Evolutionary conservation across 1,140 invertebrate species (phyloP).

Genomic region (Pomacea maculata): DNA sequence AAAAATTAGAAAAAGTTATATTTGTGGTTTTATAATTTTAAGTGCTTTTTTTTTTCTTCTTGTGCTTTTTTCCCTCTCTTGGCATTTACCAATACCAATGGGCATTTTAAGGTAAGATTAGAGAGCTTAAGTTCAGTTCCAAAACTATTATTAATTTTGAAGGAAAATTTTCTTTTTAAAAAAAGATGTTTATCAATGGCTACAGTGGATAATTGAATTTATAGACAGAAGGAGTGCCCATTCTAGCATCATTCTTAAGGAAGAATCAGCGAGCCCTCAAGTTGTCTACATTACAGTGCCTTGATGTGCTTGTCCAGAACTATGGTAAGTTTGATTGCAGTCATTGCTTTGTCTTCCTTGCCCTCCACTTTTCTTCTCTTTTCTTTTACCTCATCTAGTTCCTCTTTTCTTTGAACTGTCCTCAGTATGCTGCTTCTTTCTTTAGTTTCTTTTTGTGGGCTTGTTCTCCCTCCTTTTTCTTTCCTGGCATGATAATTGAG

Average conservation of each 20-base stretch:
- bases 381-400: no score
- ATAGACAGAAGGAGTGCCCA: slow-evolving; percentile 86
- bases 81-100: no score
- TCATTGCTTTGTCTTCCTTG: no score
- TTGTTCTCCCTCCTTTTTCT: neutral
- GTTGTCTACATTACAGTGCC: slow-evolving; percentile 86
- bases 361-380: no score
- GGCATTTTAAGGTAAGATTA: no score
- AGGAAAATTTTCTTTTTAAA: neutral
- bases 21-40: no score
- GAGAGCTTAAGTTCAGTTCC: no score
- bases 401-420: no score
- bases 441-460: neutral
- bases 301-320: slow-evolving; percentile 90
- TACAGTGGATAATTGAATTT: slow-evolving; percentile 10
- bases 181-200: neutral
- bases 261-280: slow-evolving; percentile 98
- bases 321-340: slow-evolving; percentile 71
- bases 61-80: no score
- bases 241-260: slow-evolving; percentile 91
- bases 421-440: no score
- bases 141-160: neutral
- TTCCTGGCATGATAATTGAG: neutral
- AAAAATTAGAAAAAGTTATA: no score
- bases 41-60: no score